phyloP scores from a whole-genome alignment of 2,113 vertebrate species.

The Microtus oregoni region DNA sequence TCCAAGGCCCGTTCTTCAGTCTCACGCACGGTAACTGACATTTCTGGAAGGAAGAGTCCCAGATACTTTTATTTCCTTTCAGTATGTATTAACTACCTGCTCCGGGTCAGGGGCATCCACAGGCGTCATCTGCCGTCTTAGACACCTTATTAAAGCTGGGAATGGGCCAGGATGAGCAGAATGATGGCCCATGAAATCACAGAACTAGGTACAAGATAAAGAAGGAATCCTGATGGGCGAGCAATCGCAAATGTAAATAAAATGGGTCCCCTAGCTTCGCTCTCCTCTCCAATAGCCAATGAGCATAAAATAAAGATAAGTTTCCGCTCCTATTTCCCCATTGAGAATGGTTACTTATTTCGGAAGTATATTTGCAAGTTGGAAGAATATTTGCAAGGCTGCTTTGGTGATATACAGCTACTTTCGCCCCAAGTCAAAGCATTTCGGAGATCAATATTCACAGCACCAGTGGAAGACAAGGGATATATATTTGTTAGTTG shows the following conservation, averaged over 20 bases:
- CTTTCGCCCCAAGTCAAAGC: slow-evolving; percentile 76
- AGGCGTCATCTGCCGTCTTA: neutral
- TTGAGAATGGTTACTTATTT: slow-evolving; percentile 64
- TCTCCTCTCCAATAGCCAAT: slow-evolving; percentile 44
- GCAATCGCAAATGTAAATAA: slow-evolving; percentile 29
- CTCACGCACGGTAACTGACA: neutral
- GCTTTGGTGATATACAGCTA: slow-evolving; percentile 74
- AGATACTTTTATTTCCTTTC: neutral
- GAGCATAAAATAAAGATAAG: slow-evolving; percentile 72
- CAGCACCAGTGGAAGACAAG: slow-evolving; percentile 61
- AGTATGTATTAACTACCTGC: neutral
- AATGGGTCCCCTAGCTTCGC: neutral
- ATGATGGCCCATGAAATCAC: slow-evolving; percentile 31
- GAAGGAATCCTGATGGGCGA: neutral
- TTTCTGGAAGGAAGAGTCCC: neutral
- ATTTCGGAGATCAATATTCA: slow-evolving; percentile 79
- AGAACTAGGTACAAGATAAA: slow-evolving; percentile 12
- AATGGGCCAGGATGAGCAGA: neutral
- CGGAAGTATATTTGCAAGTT: slow-evolving; percentile 70
- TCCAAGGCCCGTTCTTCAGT: neutral
- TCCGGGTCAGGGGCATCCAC: neutral
- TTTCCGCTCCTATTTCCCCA: slow-evolving; percentile 60
- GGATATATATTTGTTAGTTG: slow-evolving; percentile 73
- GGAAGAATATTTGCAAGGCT: slow-evolving; percentile 70
- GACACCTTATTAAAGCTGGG: slow-evolving; percentile 11